Evolutionary conservation across 1,140 invertebrate genomes (phyloP), one percentile per base, ranked within the genome.

Genomic region (Zaprionus lachaisei): DNA sequence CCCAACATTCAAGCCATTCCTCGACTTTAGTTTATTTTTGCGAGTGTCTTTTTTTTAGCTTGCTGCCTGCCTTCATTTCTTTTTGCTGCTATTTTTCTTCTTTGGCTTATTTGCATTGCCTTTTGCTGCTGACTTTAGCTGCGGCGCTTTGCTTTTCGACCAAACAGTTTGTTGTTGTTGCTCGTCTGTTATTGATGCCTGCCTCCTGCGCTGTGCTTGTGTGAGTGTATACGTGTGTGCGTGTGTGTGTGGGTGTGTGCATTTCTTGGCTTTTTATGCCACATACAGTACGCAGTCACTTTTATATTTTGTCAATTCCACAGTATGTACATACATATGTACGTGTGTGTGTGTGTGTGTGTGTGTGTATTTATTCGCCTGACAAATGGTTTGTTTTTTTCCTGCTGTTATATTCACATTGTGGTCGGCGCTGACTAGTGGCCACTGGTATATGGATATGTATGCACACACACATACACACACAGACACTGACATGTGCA

Each of bases 361-460:
- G 31, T 66, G n/a, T 64, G 11, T 57, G 26, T 62, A 51, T 54
- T 69, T 69, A 66, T 55, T 44, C 31, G 67, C 34, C 72, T 75
- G 72, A 75, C 67, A 71, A 75, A 75, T 75, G 54, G 67, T 75
- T 71, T 75, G 67, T 75, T 75, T 75, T 75, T 75, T 75, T 75
- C 72, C 72, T 75, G 72, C 67, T 64, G 51, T 38, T 54, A 15
- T 61, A 51, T 57, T 55, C 37, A 57, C 58, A 69, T 63, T 57
- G 37, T 69, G 56, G 41, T 17, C 54, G 31, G 51, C 37, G 60
- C 49, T 57, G 34, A 56, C 26, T 64, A 31, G 51, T 49, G 54
- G 22, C 64, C 56, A 67, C 47, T 68, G 26, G 38, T 22, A 34
- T 38, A 56, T 56, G 24, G 15, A 56, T 28, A 24, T n/a, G 22